Evolutionary conservation across 1,140 invertebrate genomes (phyloP), one percentile per base, ranked within the genome.

Genomic region (Brachionus rubens): DNA sequence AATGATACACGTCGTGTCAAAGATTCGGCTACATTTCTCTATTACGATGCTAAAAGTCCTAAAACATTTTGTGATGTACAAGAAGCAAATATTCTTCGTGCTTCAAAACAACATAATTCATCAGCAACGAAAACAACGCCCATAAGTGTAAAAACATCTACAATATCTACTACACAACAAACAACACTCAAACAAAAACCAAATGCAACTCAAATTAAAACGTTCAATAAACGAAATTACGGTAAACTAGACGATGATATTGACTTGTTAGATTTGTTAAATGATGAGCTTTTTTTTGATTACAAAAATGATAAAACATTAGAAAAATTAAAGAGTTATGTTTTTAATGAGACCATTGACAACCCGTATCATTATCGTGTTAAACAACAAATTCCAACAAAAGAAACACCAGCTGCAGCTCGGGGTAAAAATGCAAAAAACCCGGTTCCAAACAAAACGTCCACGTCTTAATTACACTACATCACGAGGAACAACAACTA

Each of bases 11-110:
- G n/a, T 12, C n/a, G 36, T 10, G 68, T 72, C 4, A 72, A 72
- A 41, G 1, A 72, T 19, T 72, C 68, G 21, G 68, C 68, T 19
- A 48, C 24, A 10, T 54, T 19, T 33, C 19, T 30, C 9, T 72
- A 72, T 26, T 72, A 72, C n/a, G 68, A 72, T 41, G 68, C 68
- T 21, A 72, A 72, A 26, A 72, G 46, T 72, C 68, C 68, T 12
- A 72, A 72, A 24, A 72, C 68, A 7, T 72, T 72, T 36, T 72
- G 68, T 16, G 68, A 72, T 40, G 33, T 50, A 2, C 21, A 54
- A 33, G 36, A 72, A 12, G 5, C 24, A 0, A 19, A 4, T 10
- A 46, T 0, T 16, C 56, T 4, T 9, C 33, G 10, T 4, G 30
- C 16, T 9, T 21, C 7, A 10, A 19, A 36, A 0, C 16, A 19